phyloP scores from a whole-genome alignment of 2,797 vertebrate genomes.

The Pogonophryne albipinna region DNA sequence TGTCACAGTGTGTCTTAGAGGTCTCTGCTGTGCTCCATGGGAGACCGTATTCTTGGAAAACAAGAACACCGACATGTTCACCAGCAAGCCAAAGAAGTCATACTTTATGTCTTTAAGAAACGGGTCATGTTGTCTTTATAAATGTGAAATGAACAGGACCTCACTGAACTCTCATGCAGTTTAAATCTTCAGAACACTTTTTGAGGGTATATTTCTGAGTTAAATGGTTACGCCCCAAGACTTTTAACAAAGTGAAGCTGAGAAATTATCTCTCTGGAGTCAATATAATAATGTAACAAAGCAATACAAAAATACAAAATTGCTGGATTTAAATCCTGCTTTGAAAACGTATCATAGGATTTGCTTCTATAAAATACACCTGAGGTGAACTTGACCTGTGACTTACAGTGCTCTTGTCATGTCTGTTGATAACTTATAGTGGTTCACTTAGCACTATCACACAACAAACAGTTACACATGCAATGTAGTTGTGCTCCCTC shows the following conservation, averaged over 20 bases:
- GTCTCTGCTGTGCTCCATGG: constrained; percentile 62
- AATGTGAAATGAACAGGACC: constrained; percentile 67
- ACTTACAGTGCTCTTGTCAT: constrained; percentile 32
- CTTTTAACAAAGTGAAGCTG: constrained; percentile 25
- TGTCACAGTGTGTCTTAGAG: constrained; percentile 65
- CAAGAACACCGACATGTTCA: constrained; percentile 48
- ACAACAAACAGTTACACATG: constrained; percentile 74
- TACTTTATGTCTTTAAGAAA: constrained; percentile 54
- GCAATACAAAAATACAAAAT: not conserved
- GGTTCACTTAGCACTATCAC: constrained; percentile 71
- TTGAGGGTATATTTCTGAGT: constrained; percentile 19
- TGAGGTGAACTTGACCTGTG: constrained; percentile 34
- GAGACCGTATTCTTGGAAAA: constrained; percentile 58
- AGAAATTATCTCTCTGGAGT: constrained; percentile 13
- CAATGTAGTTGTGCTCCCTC: constrained; percentile 70
- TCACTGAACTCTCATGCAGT: constrained; percentile 46
- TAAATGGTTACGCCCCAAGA: not conserved
- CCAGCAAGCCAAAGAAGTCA: constrained; percentile 40
- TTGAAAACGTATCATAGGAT: not conserved
- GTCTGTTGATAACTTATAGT: constrained; percentile 61
- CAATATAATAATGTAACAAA: not conserved
- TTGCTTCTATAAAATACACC: constrained; percentile 22
- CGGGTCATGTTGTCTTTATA: constrained; percentile 54
- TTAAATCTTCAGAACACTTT: constrained; percentile 31
- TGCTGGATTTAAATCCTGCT: not conserved